phyloP scores from a whole-genome alignment of 2,888 invertebrate species.

The Trichopria drosophilae region DNA sequence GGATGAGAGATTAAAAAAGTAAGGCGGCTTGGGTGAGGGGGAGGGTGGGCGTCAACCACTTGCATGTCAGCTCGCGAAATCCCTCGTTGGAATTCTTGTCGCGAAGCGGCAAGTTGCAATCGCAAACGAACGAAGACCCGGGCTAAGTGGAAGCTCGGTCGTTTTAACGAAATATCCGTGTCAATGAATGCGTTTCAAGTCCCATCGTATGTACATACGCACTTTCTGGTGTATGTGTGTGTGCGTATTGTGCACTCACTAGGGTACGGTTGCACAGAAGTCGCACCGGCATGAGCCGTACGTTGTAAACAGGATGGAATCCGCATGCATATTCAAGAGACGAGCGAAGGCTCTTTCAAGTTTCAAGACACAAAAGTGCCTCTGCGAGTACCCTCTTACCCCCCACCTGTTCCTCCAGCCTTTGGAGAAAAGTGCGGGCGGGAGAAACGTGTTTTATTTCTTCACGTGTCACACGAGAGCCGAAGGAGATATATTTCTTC shows the following conservation, averaged over 20 bases:
- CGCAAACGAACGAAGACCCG: too few species aligned
- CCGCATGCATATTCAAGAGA: conserved; percentile 49
- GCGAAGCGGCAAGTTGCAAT: too few species aligned
- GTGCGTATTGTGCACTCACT: too few species aligned
- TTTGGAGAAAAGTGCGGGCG: conserved; percentile 30
- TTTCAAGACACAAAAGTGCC: conserved; percentile 12
- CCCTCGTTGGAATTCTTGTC: too few species aligned
- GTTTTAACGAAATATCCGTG: conserved; percentile 47
- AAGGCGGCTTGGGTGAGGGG: too few species aligned
- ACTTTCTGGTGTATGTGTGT: neutral
- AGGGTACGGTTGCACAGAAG: too few species aligned
- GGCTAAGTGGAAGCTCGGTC: conserved; percentile 8
- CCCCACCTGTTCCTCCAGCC: neutral
- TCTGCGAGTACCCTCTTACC: too few species aligned
- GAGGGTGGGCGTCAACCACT: too few species aligned
- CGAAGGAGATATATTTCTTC: too few species aligned
- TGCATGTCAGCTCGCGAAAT: too few species aligned
- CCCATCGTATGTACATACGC: neutral
- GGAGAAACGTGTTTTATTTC: conserved; percentile 29
- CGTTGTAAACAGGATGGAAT: conserved; percentile 52
- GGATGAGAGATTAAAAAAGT: too few species aligned
- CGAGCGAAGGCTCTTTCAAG: conserved; percentile 26
- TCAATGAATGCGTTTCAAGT: conserved; percentile 42
- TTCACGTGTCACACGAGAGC: too few species aligned
- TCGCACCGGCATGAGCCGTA: conserved; percentile 25